Conservation (phyloP, 1,140 invertebrate species). For the Euura lappo region DNA sequence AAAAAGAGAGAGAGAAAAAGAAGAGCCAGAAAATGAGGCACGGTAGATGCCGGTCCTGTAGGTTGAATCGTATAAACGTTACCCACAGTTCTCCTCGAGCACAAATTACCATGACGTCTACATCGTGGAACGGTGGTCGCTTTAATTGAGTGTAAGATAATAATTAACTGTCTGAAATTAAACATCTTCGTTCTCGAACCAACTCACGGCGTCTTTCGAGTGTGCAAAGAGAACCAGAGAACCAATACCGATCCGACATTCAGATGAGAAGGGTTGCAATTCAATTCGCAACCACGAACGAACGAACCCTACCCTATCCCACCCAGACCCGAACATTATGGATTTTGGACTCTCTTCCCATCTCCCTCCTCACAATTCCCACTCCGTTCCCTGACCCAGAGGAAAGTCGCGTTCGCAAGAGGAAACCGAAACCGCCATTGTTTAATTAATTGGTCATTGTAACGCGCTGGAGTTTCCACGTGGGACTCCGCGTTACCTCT, state of each 20-base stretch:
- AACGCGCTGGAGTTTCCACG: background rate
- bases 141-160: slow-evolving; percentile 11
- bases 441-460: slow-evolving; percentile 25
- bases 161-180: slow-evolving; percentile 33
- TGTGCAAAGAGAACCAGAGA: background rate
- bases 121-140: too few relatives aligned
- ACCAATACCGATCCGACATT: slow-evolving; percentile 38
- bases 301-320: slow-evolving; percentile 12
- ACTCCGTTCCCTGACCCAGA: too few relatives aligned
- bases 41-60: too few relatives aligned
- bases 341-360: slow-evolving; percentile 18
- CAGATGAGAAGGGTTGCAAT: slow-evolving; percentile 32
- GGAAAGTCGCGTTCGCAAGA: too few relatives aligned
- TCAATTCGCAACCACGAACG: slow-evolving; percentile 34
- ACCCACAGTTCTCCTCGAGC: too few relatives aligned
- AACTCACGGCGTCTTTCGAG: too few relatives aligned
- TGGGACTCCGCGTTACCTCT: too few relatives aligned
- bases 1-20: too few relatives aligned
- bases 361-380: slow-evolving; percentile 12
- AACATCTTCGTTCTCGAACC: slow-evolving; percentile 19
- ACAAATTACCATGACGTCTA: too few relatives aligned
- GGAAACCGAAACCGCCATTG: slow-evolving; percentile 7
- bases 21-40: too few relatives aligned
- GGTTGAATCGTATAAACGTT: too few relatives aligned
- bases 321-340: slow-evolving; percentile 27